A percentile compares a stretch with the other conserved stretches of the same genome.
Conservation (phyloP, 1,140 invertebrate species). For the Hycleus cichorii region DNA sequence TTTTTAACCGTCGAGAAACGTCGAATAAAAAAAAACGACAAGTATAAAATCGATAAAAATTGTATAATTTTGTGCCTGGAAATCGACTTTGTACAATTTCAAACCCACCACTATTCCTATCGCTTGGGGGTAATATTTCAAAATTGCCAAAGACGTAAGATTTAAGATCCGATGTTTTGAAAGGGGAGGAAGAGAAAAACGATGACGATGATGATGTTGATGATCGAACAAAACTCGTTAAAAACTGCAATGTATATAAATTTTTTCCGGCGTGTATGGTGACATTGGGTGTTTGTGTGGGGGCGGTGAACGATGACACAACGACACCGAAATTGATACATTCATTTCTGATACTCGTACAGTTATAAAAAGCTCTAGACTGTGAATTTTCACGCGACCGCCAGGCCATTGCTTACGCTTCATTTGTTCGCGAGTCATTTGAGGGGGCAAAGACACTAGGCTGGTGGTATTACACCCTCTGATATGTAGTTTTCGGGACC, state of each 20-base stretch:
- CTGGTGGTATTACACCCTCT: slow-evolving; percentile 12
- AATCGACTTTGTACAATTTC: no score
- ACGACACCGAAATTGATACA: slow-evolving; percentile 22
- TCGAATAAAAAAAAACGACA: no score
- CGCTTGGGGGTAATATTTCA: no score
- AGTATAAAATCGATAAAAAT: no score
- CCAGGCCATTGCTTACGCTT: slow-evolving; percentile 27
- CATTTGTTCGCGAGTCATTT: slow-evolving; percentile 24
- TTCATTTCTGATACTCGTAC: slow-evolving; percentile 19
- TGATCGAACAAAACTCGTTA: slow-evolving; percentile 12
- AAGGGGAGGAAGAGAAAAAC: no score
- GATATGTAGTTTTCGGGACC: slow-evolving; percentile 25
- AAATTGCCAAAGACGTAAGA: no score
- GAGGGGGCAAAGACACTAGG: neutral
- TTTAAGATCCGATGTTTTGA: no score
- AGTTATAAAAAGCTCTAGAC: slow-evolving; percentile 24
- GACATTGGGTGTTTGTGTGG: neutral
- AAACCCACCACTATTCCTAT: no score
- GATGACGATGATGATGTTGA: no score
- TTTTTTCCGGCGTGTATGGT: neutral
- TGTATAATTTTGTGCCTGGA: no score
- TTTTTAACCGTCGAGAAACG: no score
- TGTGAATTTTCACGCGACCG: slow-evolving; percentile 24
- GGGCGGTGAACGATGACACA: neutral
- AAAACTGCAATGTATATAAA: slow-evolving; percentile 5